Percentiles rank a stretch among this genome's conserved stretches.
Conservation (phyloP, 2,113 vertebrate species). For the Dromiciops gliroides region DNA sequence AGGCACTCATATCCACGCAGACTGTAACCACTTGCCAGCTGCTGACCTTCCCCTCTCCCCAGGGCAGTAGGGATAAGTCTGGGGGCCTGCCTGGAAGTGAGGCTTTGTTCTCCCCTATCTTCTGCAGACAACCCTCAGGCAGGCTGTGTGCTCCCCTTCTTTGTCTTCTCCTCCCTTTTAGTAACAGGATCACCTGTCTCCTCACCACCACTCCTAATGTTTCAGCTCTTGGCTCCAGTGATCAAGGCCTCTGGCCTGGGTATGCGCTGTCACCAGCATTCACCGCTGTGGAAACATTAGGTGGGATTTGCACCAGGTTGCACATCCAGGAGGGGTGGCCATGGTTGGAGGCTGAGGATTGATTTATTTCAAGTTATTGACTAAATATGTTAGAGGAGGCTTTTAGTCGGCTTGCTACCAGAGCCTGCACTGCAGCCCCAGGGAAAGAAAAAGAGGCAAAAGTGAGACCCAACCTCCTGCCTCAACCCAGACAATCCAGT, state of each 20-base stretch:
- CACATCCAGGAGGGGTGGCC: neutral
- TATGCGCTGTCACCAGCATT: neutral
- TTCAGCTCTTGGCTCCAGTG: neutral
- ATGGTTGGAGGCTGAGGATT: neutral
- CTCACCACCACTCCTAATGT: neutral
- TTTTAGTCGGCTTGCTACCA: neutral
- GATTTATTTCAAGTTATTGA: neutral
- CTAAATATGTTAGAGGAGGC: neutral
- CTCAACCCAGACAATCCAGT: neutral
- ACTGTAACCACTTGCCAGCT: neutral
- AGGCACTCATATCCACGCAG: neutral
- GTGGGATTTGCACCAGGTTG: neutral
- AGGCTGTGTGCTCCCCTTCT: neutral
- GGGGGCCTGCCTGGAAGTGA: neutral
- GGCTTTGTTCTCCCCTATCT: neutral
- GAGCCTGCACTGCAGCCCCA: conserved; percentile 9
- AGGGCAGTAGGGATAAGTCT: neutral
- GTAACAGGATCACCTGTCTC: neutral
- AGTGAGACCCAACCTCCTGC: neutral
- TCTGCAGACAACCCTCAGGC: neutral
- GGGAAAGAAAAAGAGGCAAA: neutral
- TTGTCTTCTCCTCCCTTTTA: neutral
- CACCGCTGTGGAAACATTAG: neutral
- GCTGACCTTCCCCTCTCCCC: neutral
- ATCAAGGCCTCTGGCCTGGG: neutral